Percentiles rank a stretch among this genome's conserved stretches.
Evolutionary conservation across 2,113 vertebrate genomes (phyloP).

Genomic region (Manacus vitellinus): DNA sequence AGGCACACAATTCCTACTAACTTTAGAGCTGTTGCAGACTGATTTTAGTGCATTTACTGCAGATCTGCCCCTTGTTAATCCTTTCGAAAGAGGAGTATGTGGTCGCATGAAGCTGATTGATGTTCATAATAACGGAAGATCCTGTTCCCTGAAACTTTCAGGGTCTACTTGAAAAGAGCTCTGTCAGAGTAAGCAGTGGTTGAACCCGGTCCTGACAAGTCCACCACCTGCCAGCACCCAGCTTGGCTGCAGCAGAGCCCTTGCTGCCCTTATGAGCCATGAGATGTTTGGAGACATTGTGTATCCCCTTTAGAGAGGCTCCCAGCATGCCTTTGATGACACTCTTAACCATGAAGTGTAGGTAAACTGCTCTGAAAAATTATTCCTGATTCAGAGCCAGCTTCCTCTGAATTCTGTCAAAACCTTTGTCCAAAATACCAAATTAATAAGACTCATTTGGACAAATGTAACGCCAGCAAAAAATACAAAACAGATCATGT

Average conservation of each 20-base stretch:
- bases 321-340: neutral
- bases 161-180: neutral
- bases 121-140: neutral
- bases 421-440: neutral
- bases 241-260: neutral
- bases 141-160: neutral
- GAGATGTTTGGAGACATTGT: neutral
- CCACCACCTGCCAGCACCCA: neutral
- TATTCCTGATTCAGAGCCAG: neutral
- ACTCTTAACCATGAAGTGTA: neutral
- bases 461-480: neutral
- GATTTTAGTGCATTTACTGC: neutral
- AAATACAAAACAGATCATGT: neutral
- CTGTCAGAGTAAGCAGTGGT: neutral
- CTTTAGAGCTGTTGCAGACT: neutral
- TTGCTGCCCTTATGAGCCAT: fast-evolving
- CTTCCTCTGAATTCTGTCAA: neutral
- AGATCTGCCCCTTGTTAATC: neutral
- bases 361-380: neutral
- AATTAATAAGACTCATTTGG: neutral
- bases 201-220: neutral
- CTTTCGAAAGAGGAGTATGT: neutral
- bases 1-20: neutral
- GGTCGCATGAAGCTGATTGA: neutral
- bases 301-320: neutral